Percentiles rank a stretch among this genome's conserved stretches.
Evolutionary conservation across 1,140 invertebrate genomes (phyloP).

Genomic region (Neuroterus valhalla): DNA sequence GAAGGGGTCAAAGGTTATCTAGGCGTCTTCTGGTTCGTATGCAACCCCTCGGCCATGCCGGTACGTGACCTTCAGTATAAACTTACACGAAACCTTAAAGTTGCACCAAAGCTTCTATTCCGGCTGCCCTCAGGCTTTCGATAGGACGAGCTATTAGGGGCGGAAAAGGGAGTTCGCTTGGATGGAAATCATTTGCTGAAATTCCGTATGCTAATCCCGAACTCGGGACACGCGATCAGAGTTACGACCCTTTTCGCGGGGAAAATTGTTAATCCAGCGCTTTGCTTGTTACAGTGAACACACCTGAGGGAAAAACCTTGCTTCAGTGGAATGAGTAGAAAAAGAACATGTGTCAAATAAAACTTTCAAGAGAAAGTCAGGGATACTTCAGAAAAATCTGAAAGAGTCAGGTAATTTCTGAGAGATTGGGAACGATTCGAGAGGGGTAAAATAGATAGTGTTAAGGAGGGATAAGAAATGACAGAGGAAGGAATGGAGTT

Average conservation of each 20-base stretch:
- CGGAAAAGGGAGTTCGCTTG: conserved; percentile 14
- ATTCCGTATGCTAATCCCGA: background rate
- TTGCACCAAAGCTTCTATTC: conserved; percentile 29
- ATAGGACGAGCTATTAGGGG: conserved; percentile 31
- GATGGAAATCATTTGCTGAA: conserved; percentile 32
- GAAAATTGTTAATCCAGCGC: conserved; percentile 5
- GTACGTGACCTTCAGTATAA: conserved; percentile 38
- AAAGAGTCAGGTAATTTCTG: too few species aligned
- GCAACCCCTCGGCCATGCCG: conserved; percentile 32
- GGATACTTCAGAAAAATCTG: too few species aligned
- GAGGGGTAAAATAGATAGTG: too few species aligned
- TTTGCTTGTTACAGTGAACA: conserved; percentile 1
- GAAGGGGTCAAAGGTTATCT: conserved; percentile 39
- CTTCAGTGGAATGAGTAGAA: background rate
- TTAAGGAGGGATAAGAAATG: too few species aligned
- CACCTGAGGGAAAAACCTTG: background rate
- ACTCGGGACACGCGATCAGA: conserved; percentile 1
- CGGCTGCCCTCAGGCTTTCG: conserved; percentile 19
- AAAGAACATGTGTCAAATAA: background rate
- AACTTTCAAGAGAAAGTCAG: too few species aligned
- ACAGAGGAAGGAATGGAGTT: too few species aligned
- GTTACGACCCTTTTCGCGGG: conserved; percentile 16
- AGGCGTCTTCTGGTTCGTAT: conserved; percentile 36
- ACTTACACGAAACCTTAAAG: conserved; percentile 30
- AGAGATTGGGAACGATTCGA: too few species aligned